These are phyloP conservation scores for Philopedon plagiatum DNA, from an alignment of 2,888 invertebrate species.

Conservation along the genomic window DNA sequence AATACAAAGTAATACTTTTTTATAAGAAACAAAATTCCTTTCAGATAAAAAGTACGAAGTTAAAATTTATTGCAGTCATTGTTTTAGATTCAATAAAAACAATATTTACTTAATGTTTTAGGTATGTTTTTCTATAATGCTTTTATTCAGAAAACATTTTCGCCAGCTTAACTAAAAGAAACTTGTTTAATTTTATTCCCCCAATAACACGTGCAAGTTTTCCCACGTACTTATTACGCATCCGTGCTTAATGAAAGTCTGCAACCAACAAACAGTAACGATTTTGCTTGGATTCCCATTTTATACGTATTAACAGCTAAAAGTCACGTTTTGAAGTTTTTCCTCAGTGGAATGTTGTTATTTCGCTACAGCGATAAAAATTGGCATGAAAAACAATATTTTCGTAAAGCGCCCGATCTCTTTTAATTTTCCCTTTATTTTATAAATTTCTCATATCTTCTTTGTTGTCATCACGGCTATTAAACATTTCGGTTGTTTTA, in stretches of 20 bases:
- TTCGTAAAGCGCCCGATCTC: background rate
- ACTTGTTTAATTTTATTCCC: background rate
- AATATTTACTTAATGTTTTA: background rate
- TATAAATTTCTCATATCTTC: too few relatives aligned
- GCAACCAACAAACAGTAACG: background rate
- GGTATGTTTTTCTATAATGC: background rate
- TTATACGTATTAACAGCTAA: background rate
- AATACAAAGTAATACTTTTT: too few relatives aligned
- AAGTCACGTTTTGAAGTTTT: background rate
- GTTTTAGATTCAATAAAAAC: too few relatives aligned
- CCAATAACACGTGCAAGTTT: background rate
- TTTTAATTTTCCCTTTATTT: background rate
- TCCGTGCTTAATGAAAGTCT: background rate
- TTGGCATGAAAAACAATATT: background rate
- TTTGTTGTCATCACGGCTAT: too few relatives aligned
- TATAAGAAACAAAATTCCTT: too few relatives aligned
- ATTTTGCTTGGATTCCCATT: background rate
- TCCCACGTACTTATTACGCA: conserved; percentile 1
- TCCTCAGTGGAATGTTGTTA: background rate
- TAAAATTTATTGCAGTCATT: too few relatives aligned
- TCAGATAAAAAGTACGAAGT: too few relatives aligned
- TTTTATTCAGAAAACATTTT: background rate
- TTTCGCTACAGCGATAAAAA: background rate
- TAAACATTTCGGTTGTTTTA: too few relatives aligned
- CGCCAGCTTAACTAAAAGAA: background rate